phyloP scores from a whole-genome alignment of 2,888 invertebrate species.

The Tetranychus piercei region DNA sequence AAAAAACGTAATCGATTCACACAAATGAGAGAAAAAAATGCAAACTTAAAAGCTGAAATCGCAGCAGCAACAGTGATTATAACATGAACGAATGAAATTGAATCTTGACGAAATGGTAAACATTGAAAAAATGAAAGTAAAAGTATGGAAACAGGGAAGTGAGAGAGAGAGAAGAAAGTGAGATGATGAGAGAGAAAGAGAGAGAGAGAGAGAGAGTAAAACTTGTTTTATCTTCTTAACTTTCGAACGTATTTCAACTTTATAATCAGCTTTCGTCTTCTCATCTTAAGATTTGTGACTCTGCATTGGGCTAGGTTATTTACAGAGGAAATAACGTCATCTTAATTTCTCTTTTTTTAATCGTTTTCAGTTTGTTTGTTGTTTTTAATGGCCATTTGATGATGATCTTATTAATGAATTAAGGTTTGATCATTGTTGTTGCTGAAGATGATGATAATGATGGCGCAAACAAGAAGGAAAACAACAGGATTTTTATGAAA shows the following conservation, averaged over 20 bases:
- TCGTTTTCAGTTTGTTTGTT: too few relatives aligned
- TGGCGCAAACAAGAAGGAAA: not conserved
- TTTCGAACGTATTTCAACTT: not conserved
- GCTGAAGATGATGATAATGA: not conserved
- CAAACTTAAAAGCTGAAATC: too few relatives aligned
- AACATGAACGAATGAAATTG: not conserved
- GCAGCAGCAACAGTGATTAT: not conserved
- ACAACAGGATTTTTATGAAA: too few relatives aligned
- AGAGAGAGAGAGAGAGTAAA: not conserved
- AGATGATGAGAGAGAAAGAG: not conserved
- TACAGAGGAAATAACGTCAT: conserved; percentile 1
- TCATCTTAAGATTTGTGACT: not conserved
- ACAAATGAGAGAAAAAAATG: not conserved
- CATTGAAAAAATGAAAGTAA: not conserved
- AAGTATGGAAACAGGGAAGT: not conserved
- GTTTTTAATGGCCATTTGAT: too few relatives aligned
- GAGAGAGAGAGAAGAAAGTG: not conserved
- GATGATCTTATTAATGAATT: too few relatives aligned
- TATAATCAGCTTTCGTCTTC: not conserved
- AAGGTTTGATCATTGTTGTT: not conserved
- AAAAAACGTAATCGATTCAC: not conserved
- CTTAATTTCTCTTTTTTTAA: not conserved
- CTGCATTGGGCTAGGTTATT: not conserved
- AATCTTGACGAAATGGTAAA: not conserved
- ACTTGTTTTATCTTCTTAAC: not conserved